Evolutionary conservation across 2,888 invertebrate species (phyloP).

Genomic region (Ennomos fuscantarius): DNA sequence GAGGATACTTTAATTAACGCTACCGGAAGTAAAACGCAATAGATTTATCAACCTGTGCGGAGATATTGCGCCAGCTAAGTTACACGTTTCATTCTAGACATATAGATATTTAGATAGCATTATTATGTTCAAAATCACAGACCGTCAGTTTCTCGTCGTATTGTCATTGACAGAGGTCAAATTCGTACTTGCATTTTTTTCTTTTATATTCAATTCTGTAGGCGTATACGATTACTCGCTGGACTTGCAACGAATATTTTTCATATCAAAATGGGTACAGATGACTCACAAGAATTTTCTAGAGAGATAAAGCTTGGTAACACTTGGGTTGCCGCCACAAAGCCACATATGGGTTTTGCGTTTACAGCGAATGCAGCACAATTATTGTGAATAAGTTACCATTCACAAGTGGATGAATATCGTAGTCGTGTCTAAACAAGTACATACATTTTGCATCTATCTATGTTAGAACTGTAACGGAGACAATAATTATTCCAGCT

Average conservation of each 20-base stretch:
- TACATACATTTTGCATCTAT: no score
- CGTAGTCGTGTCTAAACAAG: no score
- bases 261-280: conserved; percentile 14
- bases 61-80: no score
- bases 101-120: no score
- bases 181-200: background rate
- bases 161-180: conserved; percentile 7
- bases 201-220: background rate
- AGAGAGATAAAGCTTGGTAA: conserved; percentile 14
- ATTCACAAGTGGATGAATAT: background rate
- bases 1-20: background rate
- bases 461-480: no score
- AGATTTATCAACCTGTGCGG: no score
- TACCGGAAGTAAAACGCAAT: background rate
- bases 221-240: conserved; percentile 13
- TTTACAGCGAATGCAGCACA: conserved; percentile 3
- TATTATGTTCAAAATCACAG: no score
- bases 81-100: no score
- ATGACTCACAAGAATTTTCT: conserved; percentile 16
- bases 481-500: no score
- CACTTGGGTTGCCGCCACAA: conserved; percentile 13
- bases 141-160: background rate
- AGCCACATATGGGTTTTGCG: conserved; percentile 18
- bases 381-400: conserved; percentile 14
- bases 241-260: conserved; percentile 7